Percentiles rank a stretch among this genome's conserved stretches.
These are phyloP conservation scores for Florisuga fusca DNA, from an alignment of 2,797 vertebrate genomes.

Conservation along the genomic window DNA sequence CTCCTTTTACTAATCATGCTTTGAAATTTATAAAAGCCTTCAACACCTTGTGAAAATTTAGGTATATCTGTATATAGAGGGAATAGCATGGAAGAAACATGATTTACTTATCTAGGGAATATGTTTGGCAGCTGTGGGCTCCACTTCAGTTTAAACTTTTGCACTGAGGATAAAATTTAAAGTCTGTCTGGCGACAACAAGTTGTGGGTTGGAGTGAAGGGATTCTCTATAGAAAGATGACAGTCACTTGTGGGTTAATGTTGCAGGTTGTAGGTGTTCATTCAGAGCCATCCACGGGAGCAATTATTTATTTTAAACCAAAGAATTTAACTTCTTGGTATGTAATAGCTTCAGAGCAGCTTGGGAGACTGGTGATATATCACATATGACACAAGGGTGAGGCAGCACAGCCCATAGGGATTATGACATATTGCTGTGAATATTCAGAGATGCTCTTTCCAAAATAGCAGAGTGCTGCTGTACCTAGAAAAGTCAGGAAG, in stretches of 20 bases:
- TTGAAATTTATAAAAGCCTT: not conserved
- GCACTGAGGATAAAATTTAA: not conserved
- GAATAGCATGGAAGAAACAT: not conserved
- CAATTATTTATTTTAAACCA: not conserved
- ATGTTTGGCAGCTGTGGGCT: not conserved
- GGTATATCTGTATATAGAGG: not conserved
- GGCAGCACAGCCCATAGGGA: slow-evolving; percentile 13
- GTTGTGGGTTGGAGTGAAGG: not conserved
- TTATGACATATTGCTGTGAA: slow-evolving; percentile 33
- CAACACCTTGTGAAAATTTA: not conserved
- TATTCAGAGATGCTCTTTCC: slow-evolving; percentile 26
- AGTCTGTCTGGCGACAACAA: not conserved
- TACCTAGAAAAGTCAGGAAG: slow-evolving; percentile 12
- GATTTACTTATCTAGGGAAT: not conserved
- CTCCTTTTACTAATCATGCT: not conserved
- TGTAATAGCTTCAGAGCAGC: not conserved
- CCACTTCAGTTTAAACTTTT: not conserved
- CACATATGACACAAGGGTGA: not conserved
- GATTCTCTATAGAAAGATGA: not conserved
- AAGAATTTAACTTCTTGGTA: not conserved
- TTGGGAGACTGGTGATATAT: slow-evolving; percentile 17
- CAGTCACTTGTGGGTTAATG: accelerated
- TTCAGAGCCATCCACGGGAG: not conserved
- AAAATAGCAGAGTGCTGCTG: not conserved
- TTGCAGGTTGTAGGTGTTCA: not conserved